Percentiles rank a stretch among this genome's conserved stretches.
Evolutionary conservation across 1,140 invertebrate species (phyloP).

Genomic region (Drosophila rufa): DNA sequence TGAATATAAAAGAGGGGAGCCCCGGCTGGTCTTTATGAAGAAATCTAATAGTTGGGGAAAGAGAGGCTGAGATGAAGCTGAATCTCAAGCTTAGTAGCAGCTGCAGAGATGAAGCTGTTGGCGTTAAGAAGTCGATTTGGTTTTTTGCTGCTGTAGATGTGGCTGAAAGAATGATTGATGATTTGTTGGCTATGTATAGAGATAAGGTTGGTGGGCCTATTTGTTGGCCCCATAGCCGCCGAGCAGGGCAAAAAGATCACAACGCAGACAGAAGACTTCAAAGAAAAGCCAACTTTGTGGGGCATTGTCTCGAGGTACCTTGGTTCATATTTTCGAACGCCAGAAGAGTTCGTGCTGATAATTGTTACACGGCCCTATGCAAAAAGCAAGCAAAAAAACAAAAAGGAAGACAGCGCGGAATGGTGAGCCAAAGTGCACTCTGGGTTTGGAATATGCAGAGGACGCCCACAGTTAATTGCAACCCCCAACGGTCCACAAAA

Average conservation of each 20-base stretch:
- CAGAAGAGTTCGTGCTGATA: conserved; percentile 73
- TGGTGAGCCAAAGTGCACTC: conserved; percentile 24
- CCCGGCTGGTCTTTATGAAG: conserved; percentile 34
- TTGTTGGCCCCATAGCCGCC: conserved; percentile 16
- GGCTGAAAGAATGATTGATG: conserved; percentile 68
- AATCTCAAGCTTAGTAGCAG: conserved; percentile 41
- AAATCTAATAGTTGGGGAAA: conserved; percentile 51
- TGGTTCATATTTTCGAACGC: conserved; percentile 62
- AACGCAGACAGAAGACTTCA: conserved; percentile 32
- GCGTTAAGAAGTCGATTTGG: conserved; percentile 75
- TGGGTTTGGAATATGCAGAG: conserved; percentile 29
- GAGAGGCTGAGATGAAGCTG: conserved; percentile 3
- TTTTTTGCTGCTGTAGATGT: conserved; percentile 49
- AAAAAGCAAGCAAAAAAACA: conserved; percentile 34
- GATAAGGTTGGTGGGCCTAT: conserved; percentile 57
- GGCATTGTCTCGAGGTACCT: conserved; percentile 64
- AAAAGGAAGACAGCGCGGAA: conserved; percentile 16
- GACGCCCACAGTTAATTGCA: conserved; percentile 50
- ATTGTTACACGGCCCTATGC: conserved; percentile 63
- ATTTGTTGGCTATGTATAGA: conserved; percentile 64
- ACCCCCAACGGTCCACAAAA: conserved; percentile 6
- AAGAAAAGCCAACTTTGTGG: conserved; percentile 36
- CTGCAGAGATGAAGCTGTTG: conserved; percentile 62
- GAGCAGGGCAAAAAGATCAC: conserved; percentile 35
- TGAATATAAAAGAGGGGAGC: conserved; percentile 13